Base-by-base conservation (phyloP, 2,113 vertebrate species). In the Ctenomys sociabilis region DNA sequence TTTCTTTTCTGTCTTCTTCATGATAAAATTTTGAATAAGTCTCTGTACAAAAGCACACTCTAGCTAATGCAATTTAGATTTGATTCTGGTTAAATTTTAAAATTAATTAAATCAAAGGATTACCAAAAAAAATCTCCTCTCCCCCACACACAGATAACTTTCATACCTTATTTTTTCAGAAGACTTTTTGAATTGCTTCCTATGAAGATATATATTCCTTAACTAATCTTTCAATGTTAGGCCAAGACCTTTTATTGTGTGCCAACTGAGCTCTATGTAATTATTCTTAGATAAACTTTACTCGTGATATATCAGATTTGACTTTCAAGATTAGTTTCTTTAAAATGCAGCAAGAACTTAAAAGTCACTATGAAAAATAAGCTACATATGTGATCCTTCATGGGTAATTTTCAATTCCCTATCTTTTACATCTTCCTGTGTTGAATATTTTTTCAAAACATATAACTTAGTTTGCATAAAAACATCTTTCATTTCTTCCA, bases 81-180 rank as follows among this genome's bases (percentile, higher is more conserved):
- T 96, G 10, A 83, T 93, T 77, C 37, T 78, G 49, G 8, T 52
- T 40, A 80, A 84, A 54, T 91, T 85, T 43, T 64, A 78, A 66
- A 78, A 5, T 94, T 32, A 85, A 26, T 43, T 68, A 80, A 85
- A 85, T 7, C 28, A 73, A 78, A 45, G 37, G 66, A 16, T 88
- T 19, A 72, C 75, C 45, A 95, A 52, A 66, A 52, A 66, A 17
- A 37, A 2, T 32, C 12, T 19, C 52, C 6, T 32, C 21, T 19
- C 37, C n/a, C 24, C 35, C 45, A 52, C 21, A 68, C 40, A 90
- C 28, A 21, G 1, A 80, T 19, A 63, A 1, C 16, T 26, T 83
- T 93, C 59, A 59, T 8, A 59, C 14, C 80, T 78, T 88, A 90
- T 24, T 84, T 93, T 93, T 93, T 87, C 17, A 64, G 21, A 93